Evolutionary conservation across 2,888 invertebrate species (phyloP).

Genomic region (Eutolmus rufibarbis): DNA sequence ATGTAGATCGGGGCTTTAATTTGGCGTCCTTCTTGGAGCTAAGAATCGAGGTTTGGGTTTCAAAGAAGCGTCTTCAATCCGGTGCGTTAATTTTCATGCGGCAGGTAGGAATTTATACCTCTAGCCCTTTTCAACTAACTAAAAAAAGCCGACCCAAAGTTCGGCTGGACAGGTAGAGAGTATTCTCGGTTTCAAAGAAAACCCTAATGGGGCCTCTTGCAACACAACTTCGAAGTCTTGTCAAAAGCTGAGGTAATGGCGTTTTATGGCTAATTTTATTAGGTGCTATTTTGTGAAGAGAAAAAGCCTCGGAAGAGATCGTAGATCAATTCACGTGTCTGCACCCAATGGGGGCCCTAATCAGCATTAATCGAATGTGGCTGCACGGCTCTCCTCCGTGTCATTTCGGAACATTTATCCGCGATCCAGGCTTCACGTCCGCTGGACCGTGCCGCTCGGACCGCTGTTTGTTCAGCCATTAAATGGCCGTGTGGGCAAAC

Average conservation of each 20-base stretch:
- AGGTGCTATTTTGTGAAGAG: background rate
- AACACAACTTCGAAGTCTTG: background rate
- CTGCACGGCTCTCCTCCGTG: background rate
- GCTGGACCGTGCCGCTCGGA: background rate
- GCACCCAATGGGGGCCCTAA: background rate
- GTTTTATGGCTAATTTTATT: background rate
- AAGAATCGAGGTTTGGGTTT: background rate
- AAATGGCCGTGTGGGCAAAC: conserved; percentile 2
- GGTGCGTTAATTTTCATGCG: background rate
- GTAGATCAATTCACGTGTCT: background rate
- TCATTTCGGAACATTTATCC: background rate
- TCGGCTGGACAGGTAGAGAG: background rate
- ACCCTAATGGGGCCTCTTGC: background rate
- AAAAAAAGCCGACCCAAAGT: background rate
- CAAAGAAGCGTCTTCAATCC: background rate
- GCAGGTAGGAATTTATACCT: background rate
- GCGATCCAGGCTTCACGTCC: background rate
- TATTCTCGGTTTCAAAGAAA: background rate
- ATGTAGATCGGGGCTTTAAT: background rate
- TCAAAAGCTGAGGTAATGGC: background rate
- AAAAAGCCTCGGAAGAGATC: background rate
- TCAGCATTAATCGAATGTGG: conserved; percentile 4
- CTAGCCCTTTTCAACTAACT: background rate
- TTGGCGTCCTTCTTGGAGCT: background rate
- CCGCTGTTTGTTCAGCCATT: background rate